Conservation (phyloP, 2,888 invertebrate species). For the Leptarthrus brevirostris region DNA sequence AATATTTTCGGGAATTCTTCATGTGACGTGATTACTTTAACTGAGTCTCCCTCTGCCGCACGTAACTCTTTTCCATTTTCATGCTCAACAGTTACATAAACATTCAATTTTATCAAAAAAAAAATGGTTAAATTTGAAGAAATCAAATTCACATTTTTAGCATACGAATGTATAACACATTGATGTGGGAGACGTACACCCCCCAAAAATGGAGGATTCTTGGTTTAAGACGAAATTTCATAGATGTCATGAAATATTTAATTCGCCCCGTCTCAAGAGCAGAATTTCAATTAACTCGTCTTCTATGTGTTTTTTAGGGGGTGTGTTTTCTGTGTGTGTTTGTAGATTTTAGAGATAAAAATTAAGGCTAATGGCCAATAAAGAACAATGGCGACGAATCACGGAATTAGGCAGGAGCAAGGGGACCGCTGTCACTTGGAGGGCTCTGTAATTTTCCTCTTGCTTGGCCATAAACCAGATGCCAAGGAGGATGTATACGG, state of each 20-base stretch:
- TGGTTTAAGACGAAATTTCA: background rate
- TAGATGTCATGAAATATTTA: slow-evolving; percentile 42
- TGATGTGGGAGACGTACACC: background rate
- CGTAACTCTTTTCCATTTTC: too few species aligned
- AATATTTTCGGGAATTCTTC: too few species aligned
- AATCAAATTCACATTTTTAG: background rate
- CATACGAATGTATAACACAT: too few species aligned
- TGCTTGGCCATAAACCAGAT: slow-evolving; percentile 1
- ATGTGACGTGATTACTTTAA: too few species aligned
- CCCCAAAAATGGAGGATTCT: background rate
- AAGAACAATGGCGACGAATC: slow-evolving; percentile 13
- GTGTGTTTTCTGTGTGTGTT: background rate
- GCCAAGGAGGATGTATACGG: background rate
- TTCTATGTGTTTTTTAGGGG: background rate
- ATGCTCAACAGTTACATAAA: background rate
- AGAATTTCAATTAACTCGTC: slow-evolving; percentile 38
- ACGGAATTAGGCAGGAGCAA: background rate
- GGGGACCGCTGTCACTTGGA: background rate
- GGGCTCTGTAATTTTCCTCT: background rate
- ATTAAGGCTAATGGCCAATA: slow-evolving; percentile 40
- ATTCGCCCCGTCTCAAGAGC: background rate
- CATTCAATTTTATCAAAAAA: background rate
- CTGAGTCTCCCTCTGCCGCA: too few species aligned
- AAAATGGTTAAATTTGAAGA: background rate
- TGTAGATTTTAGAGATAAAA: slow-evolving; percentile 16